Evolutionary conservation across 2,113 vertebrate genomes (phyloP).

Genomic region (Phylloscopus trochiloides): DNA sequence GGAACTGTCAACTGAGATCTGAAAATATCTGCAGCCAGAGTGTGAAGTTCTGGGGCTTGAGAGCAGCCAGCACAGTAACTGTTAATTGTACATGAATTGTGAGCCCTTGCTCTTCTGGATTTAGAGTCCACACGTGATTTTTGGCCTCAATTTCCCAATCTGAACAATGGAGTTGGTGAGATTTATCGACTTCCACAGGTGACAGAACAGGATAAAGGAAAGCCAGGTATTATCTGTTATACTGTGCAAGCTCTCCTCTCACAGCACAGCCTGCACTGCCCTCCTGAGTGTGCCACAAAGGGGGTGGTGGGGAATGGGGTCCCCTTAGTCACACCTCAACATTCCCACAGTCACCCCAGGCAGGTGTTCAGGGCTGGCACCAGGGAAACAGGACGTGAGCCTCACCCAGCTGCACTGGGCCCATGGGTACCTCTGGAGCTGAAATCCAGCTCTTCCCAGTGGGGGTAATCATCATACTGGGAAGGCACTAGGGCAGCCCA

Average conservation of each 20-base stretch:
- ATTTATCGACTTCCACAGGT: neutral
- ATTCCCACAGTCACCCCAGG: rapidly evolving
- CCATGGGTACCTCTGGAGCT: neutral
- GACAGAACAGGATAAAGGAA: neutral
- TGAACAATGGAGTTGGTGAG: neutral
- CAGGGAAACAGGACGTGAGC: neutral
- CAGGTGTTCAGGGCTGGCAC: neutral
- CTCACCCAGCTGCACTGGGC: neutral
- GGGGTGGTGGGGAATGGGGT: neutral
- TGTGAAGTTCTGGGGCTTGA: neutral
- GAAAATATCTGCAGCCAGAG: neutral
- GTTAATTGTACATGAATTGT: neutral
- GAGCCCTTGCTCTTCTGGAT: neutral
- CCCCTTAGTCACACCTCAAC: neutral
- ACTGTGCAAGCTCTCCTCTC: neutral
- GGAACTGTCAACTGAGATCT: neutral
- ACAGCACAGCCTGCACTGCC: neutral
- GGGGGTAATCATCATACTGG: neutral
- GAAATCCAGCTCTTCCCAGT: neutral
- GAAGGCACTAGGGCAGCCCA: neutral
- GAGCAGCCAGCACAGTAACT: neutral
- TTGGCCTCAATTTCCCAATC: neutral
- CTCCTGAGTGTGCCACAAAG: neutral
- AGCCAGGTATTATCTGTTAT: neutral
- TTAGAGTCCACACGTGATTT: neutral